Percentiles rank a stretch among this genome's conserved stretches.
phyloP scores from a whole-genome alignment of 2,888 invertebrate species.

The Amblyjoppa proteus region DNA sequence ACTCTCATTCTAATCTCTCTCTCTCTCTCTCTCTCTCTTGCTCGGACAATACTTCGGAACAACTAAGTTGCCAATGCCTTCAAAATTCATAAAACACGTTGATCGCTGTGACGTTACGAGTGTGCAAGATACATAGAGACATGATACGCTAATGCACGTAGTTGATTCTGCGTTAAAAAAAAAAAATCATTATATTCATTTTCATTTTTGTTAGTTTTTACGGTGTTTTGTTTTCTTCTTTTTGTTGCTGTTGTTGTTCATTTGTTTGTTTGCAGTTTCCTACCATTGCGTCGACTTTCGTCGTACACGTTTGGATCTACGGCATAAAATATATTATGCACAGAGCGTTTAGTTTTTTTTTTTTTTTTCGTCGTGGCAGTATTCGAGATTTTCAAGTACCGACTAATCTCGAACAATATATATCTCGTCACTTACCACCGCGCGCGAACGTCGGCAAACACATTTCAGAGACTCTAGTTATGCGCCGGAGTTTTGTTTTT shows the following conservation, averaged over 20 bases:
- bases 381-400: conserved; percentile 63
- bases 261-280: conserved; percentile 39
- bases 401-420: conserved; percentile 62
- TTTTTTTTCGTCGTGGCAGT: conserved; percentile 62
- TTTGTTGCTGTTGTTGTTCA: conserved; percentile 34
- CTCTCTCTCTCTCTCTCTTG: conserved; percentile 24
- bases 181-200: conserved; percentile 28
- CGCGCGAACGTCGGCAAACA: conserved; percentile 40
- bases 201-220: conserved; percentile 30
- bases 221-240: conserved; percentile 31
- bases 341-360: conserved; percentile 41
- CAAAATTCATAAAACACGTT: conserved; percentile 75
- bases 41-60: conserved; percentile 57
- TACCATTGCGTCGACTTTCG: conserved; percentile 33
- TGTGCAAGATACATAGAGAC: conserved; percentile 78
- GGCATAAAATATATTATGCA: conserved; percentile 54
- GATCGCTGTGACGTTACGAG: conserved; percentile 67
- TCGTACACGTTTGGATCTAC: conserved; percentile 48
- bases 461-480: conserved; percentile 33
- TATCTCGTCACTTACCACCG: conserved; percentile 72
- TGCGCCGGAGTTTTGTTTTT: conserved; percentile 11
- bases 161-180: conserved; percentile 47
- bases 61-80: conserved; percentile 82
- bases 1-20: conserved; percentile 16
- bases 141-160: conserved; percentile 62